phyloP scores from a whole-genome alignment of 64 coral and sea anemone species.

The Pocillopora damicornis region DNA sequence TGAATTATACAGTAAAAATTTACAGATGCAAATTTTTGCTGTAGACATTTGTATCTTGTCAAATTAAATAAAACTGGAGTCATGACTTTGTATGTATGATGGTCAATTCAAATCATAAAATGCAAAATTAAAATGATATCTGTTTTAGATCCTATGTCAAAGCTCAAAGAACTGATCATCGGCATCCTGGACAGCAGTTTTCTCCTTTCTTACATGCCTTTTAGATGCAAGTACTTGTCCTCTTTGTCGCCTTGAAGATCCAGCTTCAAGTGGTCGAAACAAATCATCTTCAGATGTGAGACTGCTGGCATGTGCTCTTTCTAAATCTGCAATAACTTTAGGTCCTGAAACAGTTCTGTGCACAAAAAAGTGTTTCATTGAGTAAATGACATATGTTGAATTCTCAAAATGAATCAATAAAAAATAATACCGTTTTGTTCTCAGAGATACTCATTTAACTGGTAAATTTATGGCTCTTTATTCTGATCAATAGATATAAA shows the following conservation, averaged over 20 bases:
- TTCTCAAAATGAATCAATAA: no score
- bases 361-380: background rate
- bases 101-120: background rate
- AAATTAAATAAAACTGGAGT: background rate
- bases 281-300: slow-evolving; percentile 20
- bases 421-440: no score
- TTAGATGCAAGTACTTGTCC: slow-evolving; percentile 16
- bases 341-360: slow-evolving; percentile 33
- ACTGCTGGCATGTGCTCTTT: background rate
- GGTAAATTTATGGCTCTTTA: no score
- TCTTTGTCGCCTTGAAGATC: background rate
- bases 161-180: slow-evolving; percentile 67
- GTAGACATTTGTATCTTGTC: no score
- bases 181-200: slow-evolving; percentile 9
- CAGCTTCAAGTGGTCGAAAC: slow-evolving; percentile 40
- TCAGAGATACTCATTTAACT: no score
- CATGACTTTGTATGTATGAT: background rate
- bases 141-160: background rate
- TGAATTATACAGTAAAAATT: no score
- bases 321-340: slow-evolving; percentile 34
- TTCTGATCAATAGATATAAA: no score
- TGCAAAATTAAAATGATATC: background rate
- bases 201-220: background rate
- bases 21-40: no score
- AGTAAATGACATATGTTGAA: no score